Base-by-base conservation (phyloP, 2,888 invertebrate species). In the Sycophila texana region DNA sequence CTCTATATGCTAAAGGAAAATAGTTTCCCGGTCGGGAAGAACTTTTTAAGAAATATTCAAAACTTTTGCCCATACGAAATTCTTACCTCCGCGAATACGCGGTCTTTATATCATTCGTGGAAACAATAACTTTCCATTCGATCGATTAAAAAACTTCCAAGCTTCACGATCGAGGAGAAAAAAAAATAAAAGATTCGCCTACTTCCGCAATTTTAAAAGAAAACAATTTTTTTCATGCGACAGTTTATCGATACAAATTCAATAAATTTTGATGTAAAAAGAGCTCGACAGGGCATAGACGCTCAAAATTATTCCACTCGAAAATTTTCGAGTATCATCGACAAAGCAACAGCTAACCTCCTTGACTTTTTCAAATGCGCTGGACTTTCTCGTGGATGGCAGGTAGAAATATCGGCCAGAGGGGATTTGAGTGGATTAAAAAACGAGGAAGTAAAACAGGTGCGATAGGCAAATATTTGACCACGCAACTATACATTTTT, bases 241-340 rank as follows among this genome's bases (percentile, higher is more conserved):
- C 30, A 1, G 22, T 12, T 10, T n/a, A 47, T n/a, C 22, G 47
- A 71, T 49, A 39, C 7, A 71, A 60, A 58, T 71, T 71, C 71
- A 60, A 71, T 71, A 71, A 71, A 71, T 58, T 71, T 71, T 58
- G 49, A 58, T 71, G 22, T 22, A 13, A 39, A 39, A 39, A 39
- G 39, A 39, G 4, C 39, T 39, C 20, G 47, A 47, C 22, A 7
- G 12, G 53, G 53, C 16, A 4, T 12, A 14, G n/a, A 1, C 13
- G n/a, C 26, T 4, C 14, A 67, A 55, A 70, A 18, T 26, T 30
- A 16, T 39, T 18, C 12, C 63, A 16, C 63, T 57, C 10, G 20
- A 57, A 57, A 14, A 58, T 58, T 20, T 26, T 16, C 39, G 2
- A 55, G 39, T 10, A 63, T n/a, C 63, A 63, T 63, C 18, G 63